Conservation (phyloP, 2,888 invertebrate genomes). For the Eupelmus urozonus region DNA sequence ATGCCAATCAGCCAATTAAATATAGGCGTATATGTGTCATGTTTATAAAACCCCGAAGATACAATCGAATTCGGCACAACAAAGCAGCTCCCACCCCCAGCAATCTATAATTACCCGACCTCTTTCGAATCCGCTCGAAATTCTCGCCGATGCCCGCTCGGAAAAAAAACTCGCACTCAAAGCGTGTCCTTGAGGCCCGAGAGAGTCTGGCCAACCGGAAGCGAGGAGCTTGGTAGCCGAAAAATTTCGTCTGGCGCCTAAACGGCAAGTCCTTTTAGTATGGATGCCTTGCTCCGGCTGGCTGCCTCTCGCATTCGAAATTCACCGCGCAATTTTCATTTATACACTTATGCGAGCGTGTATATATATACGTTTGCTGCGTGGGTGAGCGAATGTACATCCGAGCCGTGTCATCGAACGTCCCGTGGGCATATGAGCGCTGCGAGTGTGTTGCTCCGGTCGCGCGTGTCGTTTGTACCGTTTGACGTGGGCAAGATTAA, state of each 20-base stretch:
- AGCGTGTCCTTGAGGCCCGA: conserved; percentile 5
- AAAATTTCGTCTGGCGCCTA: conserved; percentile 30
- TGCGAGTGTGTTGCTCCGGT: neutral
- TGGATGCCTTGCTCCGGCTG: conserved; percentile 30
- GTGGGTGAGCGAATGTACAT: neutral
- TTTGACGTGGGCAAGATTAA: conserved; percentile 75
- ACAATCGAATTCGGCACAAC: too few relatives aligned
- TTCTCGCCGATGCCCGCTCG: too few relatives aligned
- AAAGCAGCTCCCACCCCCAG: too few relatives aligned
- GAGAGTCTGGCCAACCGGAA: conserved; percentile 10
- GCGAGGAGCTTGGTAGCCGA: conserved; percentile 5
- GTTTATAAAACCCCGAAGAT: too few relatives aligned
- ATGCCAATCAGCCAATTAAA: too few relatives aligned
- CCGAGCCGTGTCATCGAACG: conserved; percentile 23
- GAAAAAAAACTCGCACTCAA: neutral
- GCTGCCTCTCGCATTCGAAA: conserved; percentile 16
- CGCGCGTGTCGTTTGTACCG: conserved; percentile 63
- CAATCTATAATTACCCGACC: too few relatives aligned
- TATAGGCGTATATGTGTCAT: too few relatives aligned
- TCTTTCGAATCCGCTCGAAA: too few relatives aligned
- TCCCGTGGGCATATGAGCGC: conserved; percentile 31
- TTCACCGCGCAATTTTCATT: conserved; percentile 30
- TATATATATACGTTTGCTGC: neutral
- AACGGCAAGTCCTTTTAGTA: conserved; percentile 8
- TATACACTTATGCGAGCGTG: neutral